Evolutionary conservation across 2,888 invertebrate genomes (phyloP).

Genomic region (Proisotoma minuta): DNA sequence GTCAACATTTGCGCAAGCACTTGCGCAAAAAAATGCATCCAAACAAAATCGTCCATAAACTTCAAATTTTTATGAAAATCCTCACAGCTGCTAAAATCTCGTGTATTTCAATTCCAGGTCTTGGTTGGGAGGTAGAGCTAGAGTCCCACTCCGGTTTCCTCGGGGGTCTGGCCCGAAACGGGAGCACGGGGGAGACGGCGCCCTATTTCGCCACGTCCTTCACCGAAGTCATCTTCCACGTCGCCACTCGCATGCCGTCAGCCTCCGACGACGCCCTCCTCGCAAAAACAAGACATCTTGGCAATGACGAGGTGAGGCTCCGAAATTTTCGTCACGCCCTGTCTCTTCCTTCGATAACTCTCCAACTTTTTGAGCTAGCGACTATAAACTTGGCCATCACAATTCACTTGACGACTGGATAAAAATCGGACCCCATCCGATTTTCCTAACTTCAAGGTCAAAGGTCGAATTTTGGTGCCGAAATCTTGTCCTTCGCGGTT

Average conservation of each 20-base stretch:
- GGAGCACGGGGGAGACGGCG: conserved; percentile 84
- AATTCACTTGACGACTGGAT: too few relatives aligned
- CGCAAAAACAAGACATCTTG: conserved; percentile 91
- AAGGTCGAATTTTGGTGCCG: too few relatives aligned
- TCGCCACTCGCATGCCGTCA: conserved; percentile 93
- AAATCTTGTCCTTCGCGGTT: too few relatives aligned
- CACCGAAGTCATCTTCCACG: conserved; percentile 92
- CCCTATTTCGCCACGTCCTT: conserved; percentile 93
- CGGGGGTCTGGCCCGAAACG: conserved; percentile 86
- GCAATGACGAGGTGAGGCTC: conserved; percentile 99
- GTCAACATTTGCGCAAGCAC: too few relatives aligned
- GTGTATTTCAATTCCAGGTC: conserved; percentile 50
- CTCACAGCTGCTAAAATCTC: not conserved
- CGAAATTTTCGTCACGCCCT: too few relatives aligned
- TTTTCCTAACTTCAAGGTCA: too few relatives aligned
- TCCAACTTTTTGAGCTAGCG: too few relatives aligned
- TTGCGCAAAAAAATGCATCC: too few relatives aligned
- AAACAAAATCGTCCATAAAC: not conserved
- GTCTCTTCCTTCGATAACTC: too few relatives aligned
- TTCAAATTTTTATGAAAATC: not conserved
- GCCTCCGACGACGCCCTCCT: conserved; percentile 79
- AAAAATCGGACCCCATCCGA: too few relatives aligned
- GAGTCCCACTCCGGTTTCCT: conserved; percentile 92
- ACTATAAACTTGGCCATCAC: too few relatives aligned
- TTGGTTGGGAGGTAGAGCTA: conserved; percentile 80